A percentile compares a stretch with the other conserved stretches of the same genome.
phyloP scores from a whole-genome alignment of 2,888 invertebrate species.

The Orthosia cruda region DNA sequence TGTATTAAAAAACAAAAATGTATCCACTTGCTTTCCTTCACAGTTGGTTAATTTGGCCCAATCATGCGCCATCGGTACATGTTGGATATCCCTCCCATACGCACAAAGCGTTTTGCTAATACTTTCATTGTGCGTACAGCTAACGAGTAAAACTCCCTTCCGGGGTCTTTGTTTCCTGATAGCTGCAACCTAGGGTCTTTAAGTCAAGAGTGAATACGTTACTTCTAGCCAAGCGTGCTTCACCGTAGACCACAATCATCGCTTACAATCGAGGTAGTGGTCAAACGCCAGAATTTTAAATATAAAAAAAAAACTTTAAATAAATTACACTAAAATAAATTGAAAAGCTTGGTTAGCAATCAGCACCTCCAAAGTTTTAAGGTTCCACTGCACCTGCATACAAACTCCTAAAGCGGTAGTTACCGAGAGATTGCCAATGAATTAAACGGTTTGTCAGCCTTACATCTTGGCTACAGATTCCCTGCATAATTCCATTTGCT shows the following conservation, averaged over 20 bases:
- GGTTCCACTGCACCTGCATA: not conserved
- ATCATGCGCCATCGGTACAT: no score
- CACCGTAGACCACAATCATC: slow-evolving; percentile 21
- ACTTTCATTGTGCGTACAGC: no score
- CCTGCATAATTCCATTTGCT: not conserved
- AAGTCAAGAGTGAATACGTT: no score
- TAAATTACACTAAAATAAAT: not conserved
- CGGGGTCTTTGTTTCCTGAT: no score
- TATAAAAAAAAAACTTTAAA: no score
- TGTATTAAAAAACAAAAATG: not conserved
- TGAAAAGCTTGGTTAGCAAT: not conserved
- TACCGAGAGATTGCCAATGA: not conserved
- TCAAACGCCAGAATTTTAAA: no score
- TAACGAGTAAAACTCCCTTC: no score
- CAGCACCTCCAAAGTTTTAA: not conserved
- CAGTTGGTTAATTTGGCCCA: not conserved
- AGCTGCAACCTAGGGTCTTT: no score
- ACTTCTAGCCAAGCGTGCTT: no score
- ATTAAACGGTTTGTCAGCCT: not conserved
- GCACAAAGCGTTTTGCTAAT: no score
- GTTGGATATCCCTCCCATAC: no score
- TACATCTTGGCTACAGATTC: not conserved
- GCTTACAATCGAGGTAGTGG: no score
- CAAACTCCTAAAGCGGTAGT: not conserved
- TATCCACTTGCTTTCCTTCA: not conserved